These are phyloP conservation scores for Melanerpes aurifrons DNA, from an alignment of 2,113 vertebrate genomes.

Conservation along the genomic window DNA sequence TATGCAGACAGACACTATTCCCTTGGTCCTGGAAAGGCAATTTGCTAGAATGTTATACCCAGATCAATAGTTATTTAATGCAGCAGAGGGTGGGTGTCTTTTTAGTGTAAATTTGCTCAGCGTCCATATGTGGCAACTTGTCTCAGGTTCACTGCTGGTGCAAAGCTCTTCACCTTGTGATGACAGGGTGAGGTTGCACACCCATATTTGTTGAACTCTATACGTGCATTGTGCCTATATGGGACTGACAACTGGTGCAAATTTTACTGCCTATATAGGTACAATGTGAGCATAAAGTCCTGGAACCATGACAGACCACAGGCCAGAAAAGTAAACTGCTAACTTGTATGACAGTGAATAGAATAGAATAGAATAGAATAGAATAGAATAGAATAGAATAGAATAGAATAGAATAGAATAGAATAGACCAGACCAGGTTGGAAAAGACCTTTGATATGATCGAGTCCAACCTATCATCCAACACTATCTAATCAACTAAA, in stretches of 20 bases:
- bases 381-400: too few species aligned
- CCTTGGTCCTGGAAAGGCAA: background rate
- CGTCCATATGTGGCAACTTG: background rate
- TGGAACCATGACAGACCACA: background rate
- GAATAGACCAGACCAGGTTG: too few species aligned
- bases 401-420: too few species aligned
- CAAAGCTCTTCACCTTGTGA: background rate
- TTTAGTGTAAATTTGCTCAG: background rate
- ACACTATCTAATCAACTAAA: too few species aligned
- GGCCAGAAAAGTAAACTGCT: background rate
- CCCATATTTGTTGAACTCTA: background rate
- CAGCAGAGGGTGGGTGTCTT: background rate
- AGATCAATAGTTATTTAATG: background rate
- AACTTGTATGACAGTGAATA: background rate
- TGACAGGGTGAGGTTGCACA: background rate
- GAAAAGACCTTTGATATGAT: too few species aligned
- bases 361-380: too few species aligned
- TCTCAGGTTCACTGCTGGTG: background rate
- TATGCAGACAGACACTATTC: background rate
- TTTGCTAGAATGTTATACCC: background rate
- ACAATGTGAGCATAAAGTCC: background rate
- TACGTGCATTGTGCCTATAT: accelerated
- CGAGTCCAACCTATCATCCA: too few species aligned
- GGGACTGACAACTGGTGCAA: background rate
- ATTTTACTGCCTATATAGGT: background rate